A percentile compares a stretch with the other conserved stretches of the same genome.
Conservation (phyloP, 2,888 invertebrate genomes). For the Zygogramma bicolorata region DNA sequence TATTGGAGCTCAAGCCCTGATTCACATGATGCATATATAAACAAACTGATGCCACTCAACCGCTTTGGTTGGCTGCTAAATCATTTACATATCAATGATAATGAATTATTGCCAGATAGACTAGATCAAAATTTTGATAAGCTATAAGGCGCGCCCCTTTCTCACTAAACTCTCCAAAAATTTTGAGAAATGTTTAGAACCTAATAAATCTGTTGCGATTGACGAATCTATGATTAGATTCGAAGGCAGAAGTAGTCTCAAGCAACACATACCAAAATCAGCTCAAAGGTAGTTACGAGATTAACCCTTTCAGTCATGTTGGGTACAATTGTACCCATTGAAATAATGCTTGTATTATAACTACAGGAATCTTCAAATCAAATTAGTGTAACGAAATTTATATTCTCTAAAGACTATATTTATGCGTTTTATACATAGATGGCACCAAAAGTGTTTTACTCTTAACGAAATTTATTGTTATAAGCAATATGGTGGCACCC, state of each 20-base stretch:
- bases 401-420: no score
- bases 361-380: no score
- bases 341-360: no score
- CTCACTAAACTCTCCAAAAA: constrained; percentile 18
- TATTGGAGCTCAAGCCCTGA: constrained; percentile 17
- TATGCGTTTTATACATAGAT: no score
- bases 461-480: no score
- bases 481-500: no score
- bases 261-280: constrained; percentile 33
- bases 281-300: constrained; percentile 46
- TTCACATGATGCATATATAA: constrained; percentile 19
- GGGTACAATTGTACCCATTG: no score
- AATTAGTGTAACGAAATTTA: no score
- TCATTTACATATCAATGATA: constrained; percentile 47
- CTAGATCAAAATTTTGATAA: constrained; percentile 45
- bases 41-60: constrained; percentile 8
- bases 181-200: background rate
- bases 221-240: constrained; percentile 48
- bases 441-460: no score
- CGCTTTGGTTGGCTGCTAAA: constrained; percentile 27
- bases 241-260: constrained; percentile 29
- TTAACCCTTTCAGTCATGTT: no score
- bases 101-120: constrained; percentile 39
- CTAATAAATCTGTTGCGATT: constrained; percentile 25
- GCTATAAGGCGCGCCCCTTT: constrained; percentile 49